Conservation (phyloP, 1,140 invertebrate genomes). For the Steinernema feltiae region DNA sequence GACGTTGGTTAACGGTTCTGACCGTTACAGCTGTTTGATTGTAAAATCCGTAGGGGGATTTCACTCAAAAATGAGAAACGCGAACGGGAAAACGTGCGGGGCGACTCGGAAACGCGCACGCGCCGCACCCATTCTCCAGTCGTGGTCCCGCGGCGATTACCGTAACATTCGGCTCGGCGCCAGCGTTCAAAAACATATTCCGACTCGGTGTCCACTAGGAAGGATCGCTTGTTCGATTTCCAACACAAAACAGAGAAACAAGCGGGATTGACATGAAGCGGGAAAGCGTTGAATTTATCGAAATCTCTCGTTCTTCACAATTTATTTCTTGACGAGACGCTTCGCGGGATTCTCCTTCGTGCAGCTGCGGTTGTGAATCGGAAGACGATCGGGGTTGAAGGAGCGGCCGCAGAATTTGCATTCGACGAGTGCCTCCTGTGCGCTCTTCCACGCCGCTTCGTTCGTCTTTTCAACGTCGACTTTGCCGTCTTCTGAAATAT, state of each 20-base stretch:
- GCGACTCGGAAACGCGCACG: not conserved
- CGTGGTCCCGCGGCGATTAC: not conserved
- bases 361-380: constrained; percentile 5
- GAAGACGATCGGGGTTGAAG: not conserved
- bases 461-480: constrained; percentile 4
- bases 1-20: not conserved
- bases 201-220: no score
- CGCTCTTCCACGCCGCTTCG: not conserved
- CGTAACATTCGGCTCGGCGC: not conserved
- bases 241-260: not conserved
- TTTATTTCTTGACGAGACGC: not conserved
- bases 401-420: not conserved
- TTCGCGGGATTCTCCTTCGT: constrained; percentile 2
- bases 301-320: not conserved
- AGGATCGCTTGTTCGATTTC: not conserved
- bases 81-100: no score
- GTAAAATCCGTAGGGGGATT: not conserved
- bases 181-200: not conserved
- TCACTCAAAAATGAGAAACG: constrained; percentile 7
- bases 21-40: not conserved
- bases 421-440: not conserved
- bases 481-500: not conserved
- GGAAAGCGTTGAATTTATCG: no score
- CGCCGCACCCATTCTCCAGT: not conserved
- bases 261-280: no score